A percentile compares a stretch with the other conserved stretches of the same genome.
Conservation (phyloP, 30 jellyfish, hydroid and myxozoan genomes). For the Morbakka virulenta region DNA sequence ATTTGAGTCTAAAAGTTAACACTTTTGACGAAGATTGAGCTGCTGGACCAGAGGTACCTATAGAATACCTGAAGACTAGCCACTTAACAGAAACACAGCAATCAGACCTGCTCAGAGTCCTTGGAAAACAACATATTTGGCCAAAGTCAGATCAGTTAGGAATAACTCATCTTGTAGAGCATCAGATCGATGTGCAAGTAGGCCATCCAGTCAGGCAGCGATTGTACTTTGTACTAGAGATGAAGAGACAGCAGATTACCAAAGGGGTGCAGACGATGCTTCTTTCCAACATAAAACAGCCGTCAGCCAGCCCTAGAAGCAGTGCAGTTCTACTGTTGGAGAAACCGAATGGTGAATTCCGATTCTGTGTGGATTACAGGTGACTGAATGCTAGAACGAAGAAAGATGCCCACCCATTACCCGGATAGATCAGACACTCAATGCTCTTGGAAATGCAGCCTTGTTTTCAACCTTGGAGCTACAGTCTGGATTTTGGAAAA, state of each 20-base stretch:
- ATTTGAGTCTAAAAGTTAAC: background rate
- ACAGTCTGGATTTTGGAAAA: conserved; percentile 57
- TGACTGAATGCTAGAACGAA: conserved; percentile 24
- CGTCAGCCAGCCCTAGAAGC: conserved; percentile 47
- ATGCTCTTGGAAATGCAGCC: conserved; percentile 40
- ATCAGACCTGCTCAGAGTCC: conserved; percentile 29
- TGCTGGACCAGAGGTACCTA: background rate
- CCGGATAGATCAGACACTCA: conserved; percentile 42
- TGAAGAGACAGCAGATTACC: conserved; percentile 16
- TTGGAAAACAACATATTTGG: conserved; percentile 25
- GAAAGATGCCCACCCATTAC: conserved; percentile 35
- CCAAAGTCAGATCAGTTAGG: conserved; percentile 26
- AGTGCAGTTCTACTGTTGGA: conserved; percentile 45
- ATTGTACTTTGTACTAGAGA: conserved; percentile 42
- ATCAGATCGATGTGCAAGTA: conserved; percentile 49
- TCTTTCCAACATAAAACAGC: conserved; percentile 34
- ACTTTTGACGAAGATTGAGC: background rate
- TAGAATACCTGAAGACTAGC: conserved; percentile 5
- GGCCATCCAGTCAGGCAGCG: conserved; percentile 53
- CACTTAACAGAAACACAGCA: conserved; percentile 29
- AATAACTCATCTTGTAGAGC: conserved; percentile 49
- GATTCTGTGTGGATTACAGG: conserved; percentile 44
- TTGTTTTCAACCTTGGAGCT: conserved; percentile 44
- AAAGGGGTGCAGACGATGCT: conserved; percentile 41
- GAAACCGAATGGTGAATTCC: conserved; percentile 35